Evolutionary conservation across 2,113 vertebrate genomes (phyloP), one percentile per base, ranked within the genome.

Genomic region (Epinephelus moara): DNA sequence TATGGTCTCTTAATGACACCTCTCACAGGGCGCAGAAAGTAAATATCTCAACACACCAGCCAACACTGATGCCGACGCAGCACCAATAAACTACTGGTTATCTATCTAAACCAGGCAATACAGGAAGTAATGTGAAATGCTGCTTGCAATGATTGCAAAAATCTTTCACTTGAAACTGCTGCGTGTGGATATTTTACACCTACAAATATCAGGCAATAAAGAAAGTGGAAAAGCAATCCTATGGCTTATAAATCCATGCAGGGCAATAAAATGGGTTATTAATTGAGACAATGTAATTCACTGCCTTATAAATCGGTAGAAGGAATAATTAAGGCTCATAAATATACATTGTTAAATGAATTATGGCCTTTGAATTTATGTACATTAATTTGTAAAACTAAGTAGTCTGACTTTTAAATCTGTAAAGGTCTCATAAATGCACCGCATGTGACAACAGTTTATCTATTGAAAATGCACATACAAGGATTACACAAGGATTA

Each of bases 291-390:
- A 56, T 63, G 50, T 33, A 27, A 74, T 57, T 62, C 59, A 23
- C 4, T 42, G 49, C 25, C 21, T 45, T 79, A 71, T 88, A 73
- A 90, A 87, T 78, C 25, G n/a, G 59, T 17, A 63, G 9, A 1
- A 57, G 66, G 37, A 50, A 77, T 70, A 80, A 82, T 83, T 77
- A 86, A 76, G 56, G n/a, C 79, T 66, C 57, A 74, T 79, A 71
- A 84, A 88, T 62, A 88, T 62, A 13, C 47, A 63, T 33, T 45
- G 74, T 71, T 84, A 53, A 5, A 80, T 56, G 15, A 80, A 66
- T 50, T 63, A 80, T 47, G 45, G 19, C 21, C 55, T 23, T 67
- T 66, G 45, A 53, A 80, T 75, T 76, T 23, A 70, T 49, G 50
- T 23, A 14, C 57, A 3, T 63, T 75, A 61, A 78, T 50, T 70